Evolutionary conservation across 2,888 invertebrate species (phyloP).

Genomic region (Acanthopleura granulata): DNA sequence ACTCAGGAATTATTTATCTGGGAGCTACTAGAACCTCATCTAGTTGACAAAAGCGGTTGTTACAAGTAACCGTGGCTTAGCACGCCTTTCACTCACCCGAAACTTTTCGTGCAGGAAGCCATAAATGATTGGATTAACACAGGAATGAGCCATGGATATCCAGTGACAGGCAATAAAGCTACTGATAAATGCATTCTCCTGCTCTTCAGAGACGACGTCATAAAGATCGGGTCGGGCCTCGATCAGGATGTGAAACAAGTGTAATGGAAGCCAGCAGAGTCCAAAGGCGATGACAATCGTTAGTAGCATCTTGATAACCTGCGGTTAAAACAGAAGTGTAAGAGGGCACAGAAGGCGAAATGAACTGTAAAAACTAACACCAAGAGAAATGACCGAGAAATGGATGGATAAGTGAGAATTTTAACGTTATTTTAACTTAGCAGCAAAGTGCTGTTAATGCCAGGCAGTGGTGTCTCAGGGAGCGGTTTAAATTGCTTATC

Average conservation of each 20-base stretch:
- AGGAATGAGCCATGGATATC: slow-evolving; percentile 65
- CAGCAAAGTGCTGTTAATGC: too few species aligned
- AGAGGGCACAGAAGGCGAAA: too few species aligned
- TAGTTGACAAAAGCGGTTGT: too few species aligned
- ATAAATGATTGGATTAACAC: slow-evolving; percentile 64
- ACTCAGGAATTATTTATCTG: too few species aligned
- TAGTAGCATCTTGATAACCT: slow-evolving; percentile 63
- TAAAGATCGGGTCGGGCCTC: slow-evolving; percentile 23
- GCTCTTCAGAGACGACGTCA: not conserved
- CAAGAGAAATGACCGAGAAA: too few species aligned
- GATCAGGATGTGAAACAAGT: slow-evolving; percentile 33
- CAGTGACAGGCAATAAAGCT: slow-evolving; percentile 44
- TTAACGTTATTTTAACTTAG: too few species aligned
- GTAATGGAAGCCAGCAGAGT: slow-evolving; percentile 38
- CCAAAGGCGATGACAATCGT: slow-evolving; percentile 61
- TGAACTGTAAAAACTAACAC: too few species aligned
- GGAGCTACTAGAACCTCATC: too few species aligned
- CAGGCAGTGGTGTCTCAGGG: too few species aligned
- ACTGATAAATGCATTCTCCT: slow-evolving; percentile 23
- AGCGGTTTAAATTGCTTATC: too few species aligned
- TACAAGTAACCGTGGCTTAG: too few species aligned
- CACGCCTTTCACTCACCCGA: slow-evolving; percentile 43
- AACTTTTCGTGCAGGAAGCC: slow-evolving; percentile 62
- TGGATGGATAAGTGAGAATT: too few species aligned
- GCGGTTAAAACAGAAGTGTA: not conserved